A percentile compares a stretch with the other conserved stretches of the same genome.
Conservation (phyloP, 1,140 invertebrate species). For the Phortica variegata region DNA sequence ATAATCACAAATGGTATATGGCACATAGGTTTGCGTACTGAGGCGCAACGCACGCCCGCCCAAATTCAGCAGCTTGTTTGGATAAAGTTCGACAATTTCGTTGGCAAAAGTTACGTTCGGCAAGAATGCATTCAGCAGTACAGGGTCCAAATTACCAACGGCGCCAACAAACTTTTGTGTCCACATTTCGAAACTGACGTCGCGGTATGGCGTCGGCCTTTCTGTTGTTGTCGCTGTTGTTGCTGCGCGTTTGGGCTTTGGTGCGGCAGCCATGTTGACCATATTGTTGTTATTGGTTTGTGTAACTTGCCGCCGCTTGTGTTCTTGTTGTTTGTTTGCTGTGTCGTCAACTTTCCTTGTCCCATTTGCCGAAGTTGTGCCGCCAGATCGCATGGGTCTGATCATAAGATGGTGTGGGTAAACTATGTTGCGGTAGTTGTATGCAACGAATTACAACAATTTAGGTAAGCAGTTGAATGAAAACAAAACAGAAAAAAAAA, state of each 20-base stretch:
- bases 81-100: slow-evolving; percentile 46
- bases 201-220: slow-evolving; percentile 25
- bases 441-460: slow-evolving; percentile 33
- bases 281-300: slow-evolving; percentile 1
- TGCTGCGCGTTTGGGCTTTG: not conserved
- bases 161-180: slow-evolving; percentile 56
- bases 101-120: slow-evolving; percentile 48
- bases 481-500: slow-evolving; percentile 6
- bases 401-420: slow-evolving; percentile 53
- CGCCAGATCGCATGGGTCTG: slow-evolving; percentile 18
- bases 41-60: slow-evolving; percentile 35
- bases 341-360: no score
- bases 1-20: slow-evolving; percentile 56
- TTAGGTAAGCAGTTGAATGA: slow-evolving; percentile 21
- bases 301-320: slow-evolving; percentile 2
- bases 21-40: slow-evolving; percentile 51
- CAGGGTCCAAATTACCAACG: slow-evolving; percentile 49
- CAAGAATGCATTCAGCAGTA: slow-evolving; percentile 46
- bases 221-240: slow-evolving; percentile 13
- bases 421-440: slow-evolving; percentile 19
- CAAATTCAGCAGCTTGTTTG: slow-evolving; percentile 52
- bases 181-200: slow-evolving; percentile 55
- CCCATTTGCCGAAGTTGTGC: no score
- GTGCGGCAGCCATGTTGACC: slow-evolving; percentile 4
- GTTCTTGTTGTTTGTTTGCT: slow-evolving; percentile 4